Conservation (phyloP, 2,797 vertebrate species). For the Chelidonichthys spinosus region DNA sequence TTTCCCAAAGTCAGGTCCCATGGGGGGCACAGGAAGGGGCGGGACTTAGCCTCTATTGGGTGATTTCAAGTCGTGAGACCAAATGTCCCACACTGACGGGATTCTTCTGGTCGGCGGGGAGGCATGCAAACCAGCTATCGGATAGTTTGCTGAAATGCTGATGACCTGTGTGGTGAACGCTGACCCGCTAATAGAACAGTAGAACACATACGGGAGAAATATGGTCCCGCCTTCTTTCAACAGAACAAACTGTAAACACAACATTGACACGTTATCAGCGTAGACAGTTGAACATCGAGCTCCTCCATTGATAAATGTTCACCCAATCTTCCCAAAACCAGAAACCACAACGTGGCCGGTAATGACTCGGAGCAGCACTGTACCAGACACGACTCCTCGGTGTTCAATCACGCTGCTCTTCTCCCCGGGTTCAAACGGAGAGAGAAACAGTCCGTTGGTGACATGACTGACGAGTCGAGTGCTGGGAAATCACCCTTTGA, state of each 20-base stretch:
- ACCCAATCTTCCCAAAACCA: background rate
- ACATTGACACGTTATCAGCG: background rate
- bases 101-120: background rate
- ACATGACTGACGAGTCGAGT: conserved; percentile 50
- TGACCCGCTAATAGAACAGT: background rate
- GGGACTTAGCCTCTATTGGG: no score
- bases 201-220: background rate
- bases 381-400: conserved; percentile 40
- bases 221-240: background rate
- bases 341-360: conserved; percentile 34
- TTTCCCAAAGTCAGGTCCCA: no score
- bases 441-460: conserved; percentile 15
- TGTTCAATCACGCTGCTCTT: conserved; percentile 62
- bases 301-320: background rate
- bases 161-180: background rate
- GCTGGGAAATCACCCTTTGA: conserved; percentile 64
- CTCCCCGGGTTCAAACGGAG: conserved; percentile 2
- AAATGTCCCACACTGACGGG: background rate
- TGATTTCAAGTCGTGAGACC: background rate
- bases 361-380: conserved; percentile 58
- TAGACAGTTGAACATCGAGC: background rate
- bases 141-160: background rate
- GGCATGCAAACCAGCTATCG: background rate
- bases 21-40: no score
- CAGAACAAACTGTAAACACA: conserved; percentile 2